These are phyloP conservation scores for Morpho achilles DNA, from an alignment of 2,888 invertebrate genomes.

Conservation along the genomic window DNA sequence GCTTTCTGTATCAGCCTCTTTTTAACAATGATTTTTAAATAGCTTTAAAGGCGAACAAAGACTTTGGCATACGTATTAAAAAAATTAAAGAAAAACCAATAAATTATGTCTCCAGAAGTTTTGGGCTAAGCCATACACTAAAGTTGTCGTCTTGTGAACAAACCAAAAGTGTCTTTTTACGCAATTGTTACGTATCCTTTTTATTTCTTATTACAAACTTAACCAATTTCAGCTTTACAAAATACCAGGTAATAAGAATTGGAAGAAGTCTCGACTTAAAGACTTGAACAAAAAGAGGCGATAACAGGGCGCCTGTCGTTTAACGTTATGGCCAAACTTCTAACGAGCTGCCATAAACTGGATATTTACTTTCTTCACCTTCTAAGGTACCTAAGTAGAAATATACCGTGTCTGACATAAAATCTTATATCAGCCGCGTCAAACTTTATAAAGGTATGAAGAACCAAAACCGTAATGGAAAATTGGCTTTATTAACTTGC, in stretches of 20 bases:
- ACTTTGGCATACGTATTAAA: too few species aligned
- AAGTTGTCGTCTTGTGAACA: too few species aligned
- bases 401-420: conserved; percentile 45
- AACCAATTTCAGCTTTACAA: conserved; percentile 8
- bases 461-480: conserved; percentile 17
- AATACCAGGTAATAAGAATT: conserved; percentile 59
- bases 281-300: conserved; percentile 60
- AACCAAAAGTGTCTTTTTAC: too few species aligned
- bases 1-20: too few species aligned
- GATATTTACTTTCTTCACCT: conserved; percentile 64
- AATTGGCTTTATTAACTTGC: conserved; percentile 16
- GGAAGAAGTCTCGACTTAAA: conserved; percentile 50
- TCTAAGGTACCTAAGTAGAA: conserved; percentile 38
- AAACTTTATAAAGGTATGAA: conserved; percentile 9
- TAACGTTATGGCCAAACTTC: conserved; percentile 67
- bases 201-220: too few species aligned
- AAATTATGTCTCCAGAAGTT: too few species aligned
- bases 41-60: too few species aligned
- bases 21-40: too few species aligned
- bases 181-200: too few species aligned
- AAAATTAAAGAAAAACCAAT: too few species aligned
- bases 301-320: conserved; percentile 58
- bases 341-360: conserved; percentile 72
- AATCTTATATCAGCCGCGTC: conserved; percentile 49
- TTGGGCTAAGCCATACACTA: too few species aligned